Evolutionary conservation across 2,797 vertebrate species (phyloP).

Genomic region (Semotilus atromaculatus): DNA sequence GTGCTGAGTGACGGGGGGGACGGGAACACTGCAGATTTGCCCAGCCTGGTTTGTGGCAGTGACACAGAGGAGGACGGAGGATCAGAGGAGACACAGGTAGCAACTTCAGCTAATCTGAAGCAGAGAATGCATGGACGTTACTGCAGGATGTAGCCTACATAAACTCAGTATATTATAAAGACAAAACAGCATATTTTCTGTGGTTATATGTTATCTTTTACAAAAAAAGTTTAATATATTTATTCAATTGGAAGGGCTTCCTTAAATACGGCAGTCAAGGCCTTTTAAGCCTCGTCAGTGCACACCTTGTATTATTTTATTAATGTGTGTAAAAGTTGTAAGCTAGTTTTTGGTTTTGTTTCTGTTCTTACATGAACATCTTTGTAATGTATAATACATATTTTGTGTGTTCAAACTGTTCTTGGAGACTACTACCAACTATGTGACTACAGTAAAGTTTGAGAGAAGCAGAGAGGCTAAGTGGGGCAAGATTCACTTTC

Average conservation of each 20-base stretch:
- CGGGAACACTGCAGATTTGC: slow-evolving; percentile 25
- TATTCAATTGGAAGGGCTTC: neutral
- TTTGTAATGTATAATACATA: neutral
- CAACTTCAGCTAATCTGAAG: neutral
- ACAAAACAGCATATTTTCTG: neutral
- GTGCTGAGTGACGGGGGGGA: slow-evolving; percentile 70
- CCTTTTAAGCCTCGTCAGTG: neutral
- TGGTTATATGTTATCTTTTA: neutral
- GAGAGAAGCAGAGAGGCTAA: neutral
- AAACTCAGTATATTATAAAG: neutral
- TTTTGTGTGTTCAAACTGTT: neutral
- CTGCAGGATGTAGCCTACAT: neutral
- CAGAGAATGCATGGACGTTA: neutral
- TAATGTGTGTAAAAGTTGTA: neutral
- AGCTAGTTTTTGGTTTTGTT: neutral
- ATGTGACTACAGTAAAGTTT: neutral
- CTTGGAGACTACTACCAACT: neutral
- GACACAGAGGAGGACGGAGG: slow-evolving; percentile 79
- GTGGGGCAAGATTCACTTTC: neutral
- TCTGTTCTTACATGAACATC: neutral
- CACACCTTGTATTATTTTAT: neutral
- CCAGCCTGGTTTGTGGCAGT: slow-evolving; percentile 80
- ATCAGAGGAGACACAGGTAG: slow-evolving; percentile 33
- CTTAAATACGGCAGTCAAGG: neutral
- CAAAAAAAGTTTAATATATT: neutral